Conservation (phyloP, 2,888 invertebrate genomes). For the Ectropis crepuscularia region DNA sequence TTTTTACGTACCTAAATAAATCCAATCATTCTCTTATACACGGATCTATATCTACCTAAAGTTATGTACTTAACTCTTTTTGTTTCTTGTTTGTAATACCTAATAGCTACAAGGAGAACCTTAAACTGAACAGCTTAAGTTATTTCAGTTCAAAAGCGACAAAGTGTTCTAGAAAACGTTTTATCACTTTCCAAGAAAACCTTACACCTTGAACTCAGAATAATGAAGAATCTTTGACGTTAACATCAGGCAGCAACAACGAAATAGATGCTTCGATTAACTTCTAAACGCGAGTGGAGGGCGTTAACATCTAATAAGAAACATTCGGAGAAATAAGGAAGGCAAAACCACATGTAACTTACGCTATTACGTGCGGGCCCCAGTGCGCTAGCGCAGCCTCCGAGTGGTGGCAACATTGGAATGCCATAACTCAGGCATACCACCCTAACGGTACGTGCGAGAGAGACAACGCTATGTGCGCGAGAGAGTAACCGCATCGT, state of each 20-base stretch:
- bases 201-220: too few relatives aligned
- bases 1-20: too few relatives aligned
- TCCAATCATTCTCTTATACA: too few relatives aligned
- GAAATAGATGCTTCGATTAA: slow-evolving; percentile 54
- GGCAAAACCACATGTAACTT: slow-evolving; percentile 71
- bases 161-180: slow-evolving; percentile 2
- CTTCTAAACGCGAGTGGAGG: slow-evolving; percentile 59
- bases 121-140: too few relatives aligned
- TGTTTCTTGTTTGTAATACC: too few relatives aligned
- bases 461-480: slow-evolving; percentile 58
- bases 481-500: slow-evolving; percentile 62
- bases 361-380: slow-evolving; percentile 58
- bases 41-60: too few relatives aligned
- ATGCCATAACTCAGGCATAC: slow-evolving; percentile 83
- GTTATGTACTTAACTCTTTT: too few relatives aligned
- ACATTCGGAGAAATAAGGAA: slow-evolving; percentile 57
- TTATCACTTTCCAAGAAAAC: neutral
- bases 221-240: neutral
- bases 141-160: neutral
- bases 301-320: slow-evolving; percentile 67
- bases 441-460: slow-evolving; percentile 81
- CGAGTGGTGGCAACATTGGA: slow-evolving; percentile 79
- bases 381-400: slow-evolving; percentile 70
- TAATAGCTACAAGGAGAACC: too few relatives aligned
- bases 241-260: slow-evolving; percentile 20